A percentile compares a stretch with the other conserved stretches of the same genome.
Conservation (phyloP, 2,888 invertebrate genomes). For the Corbicula japonica region DNA sequence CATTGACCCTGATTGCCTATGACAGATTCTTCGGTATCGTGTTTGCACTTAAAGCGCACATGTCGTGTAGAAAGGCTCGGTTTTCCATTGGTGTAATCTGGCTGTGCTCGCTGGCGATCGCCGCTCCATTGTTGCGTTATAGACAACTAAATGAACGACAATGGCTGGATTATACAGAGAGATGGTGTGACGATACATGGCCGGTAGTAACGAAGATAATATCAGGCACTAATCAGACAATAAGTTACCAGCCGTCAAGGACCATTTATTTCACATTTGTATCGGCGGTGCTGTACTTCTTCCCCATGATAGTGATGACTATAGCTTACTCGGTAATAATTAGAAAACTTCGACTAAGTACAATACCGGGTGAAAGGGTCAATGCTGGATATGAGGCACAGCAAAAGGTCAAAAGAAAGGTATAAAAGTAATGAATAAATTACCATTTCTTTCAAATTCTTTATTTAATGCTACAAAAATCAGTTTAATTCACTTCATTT, state of each 20-base stretch:
- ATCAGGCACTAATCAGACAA: slow-evolving; percentile 43
- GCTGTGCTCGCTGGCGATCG: slow-evolving; percentile 89
- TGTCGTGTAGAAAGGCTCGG: slow-evolving; percentile 90
- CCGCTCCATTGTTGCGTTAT: slow-evolving; percentile 87
- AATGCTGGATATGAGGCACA: not conserved
- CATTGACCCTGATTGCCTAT: slow-evolving; percentile 92
- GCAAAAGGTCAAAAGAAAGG: not conserved
- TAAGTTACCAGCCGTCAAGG: slow-evolving; percentile 87
- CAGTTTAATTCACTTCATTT: no score
- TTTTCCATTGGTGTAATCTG: slow-evolving; percentile 90
- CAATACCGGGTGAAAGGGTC: slow-evolving; percentile 84
- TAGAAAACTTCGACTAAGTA: slow-evolving; percentile 88
- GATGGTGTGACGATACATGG: slow-evolving; percentile 90
- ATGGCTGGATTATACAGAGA: slow-evolving; percentile 92
- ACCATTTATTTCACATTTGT: slow-evolving; percentile 93
- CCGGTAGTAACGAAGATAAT: slow-evolving; percentile 61
- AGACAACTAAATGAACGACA: slow-evolving; percentile 89
- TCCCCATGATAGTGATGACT: slow-evolving; percentile 91
- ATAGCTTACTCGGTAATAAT: slow-evolving; percentile 91
- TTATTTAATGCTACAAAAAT: no score
- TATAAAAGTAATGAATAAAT: not conserved
- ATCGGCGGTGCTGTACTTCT: slow-evolving; percentile 91
- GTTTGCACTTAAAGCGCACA: slow-evolving; percentile 90
- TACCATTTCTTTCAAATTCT: no score
- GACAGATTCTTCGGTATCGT: slow-evolving; percentile 94